phyloP scores from a whole-genome alignment of 2,113 vertebrate genomes.

The Apodemus speciosus region DNA sequence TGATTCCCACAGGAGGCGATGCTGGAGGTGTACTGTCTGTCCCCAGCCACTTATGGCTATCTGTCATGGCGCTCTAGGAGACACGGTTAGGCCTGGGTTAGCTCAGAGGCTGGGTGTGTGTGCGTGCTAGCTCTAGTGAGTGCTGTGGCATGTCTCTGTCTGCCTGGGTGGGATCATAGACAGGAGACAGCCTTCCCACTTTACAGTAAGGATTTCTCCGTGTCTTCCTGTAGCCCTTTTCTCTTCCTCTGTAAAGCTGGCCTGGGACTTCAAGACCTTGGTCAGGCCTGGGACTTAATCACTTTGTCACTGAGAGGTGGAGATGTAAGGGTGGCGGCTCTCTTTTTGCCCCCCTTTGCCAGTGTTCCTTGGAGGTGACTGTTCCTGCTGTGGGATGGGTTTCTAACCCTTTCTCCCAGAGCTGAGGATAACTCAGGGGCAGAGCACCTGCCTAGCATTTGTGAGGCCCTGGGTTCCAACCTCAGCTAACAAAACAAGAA shows the following conservation, averaged over 20 bases:
- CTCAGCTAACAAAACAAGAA: neutral
- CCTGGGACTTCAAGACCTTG: neutral
- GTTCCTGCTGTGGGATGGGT: neutral
- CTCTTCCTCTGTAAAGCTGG: neutral
- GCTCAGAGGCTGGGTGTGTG: neutral
- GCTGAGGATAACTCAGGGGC: neutral
- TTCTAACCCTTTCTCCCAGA: slow-evolving; percentile 31
- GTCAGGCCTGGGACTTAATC: neutral
- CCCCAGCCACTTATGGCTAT: neutral
- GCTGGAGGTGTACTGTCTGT: neutral
- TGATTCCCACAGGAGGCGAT: slow-evolving; percentile 33
- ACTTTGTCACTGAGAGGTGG: neutral
- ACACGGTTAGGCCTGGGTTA: slow-evolving; percentile 41
- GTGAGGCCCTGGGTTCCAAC: neutral
- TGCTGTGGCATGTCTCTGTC: slow-evolving; percentile 44
- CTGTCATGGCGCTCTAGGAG: slow-evolving; percentile 46
- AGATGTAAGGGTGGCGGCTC: neutral
- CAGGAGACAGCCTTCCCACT: neutral
- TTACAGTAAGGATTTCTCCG: neutral
- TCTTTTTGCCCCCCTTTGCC: neutral
- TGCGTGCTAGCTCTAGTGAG: neutral
- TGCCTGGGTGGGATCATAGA: slow-evolving; percentile 34
- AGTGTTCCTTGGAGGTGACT: neutral
- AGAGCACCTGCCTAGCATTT: neutral
- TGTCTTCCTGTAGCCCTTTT: neutral